Conservation (phyloP, 2,888 invertebrate species). For the Diadromus collaris region DNA sequence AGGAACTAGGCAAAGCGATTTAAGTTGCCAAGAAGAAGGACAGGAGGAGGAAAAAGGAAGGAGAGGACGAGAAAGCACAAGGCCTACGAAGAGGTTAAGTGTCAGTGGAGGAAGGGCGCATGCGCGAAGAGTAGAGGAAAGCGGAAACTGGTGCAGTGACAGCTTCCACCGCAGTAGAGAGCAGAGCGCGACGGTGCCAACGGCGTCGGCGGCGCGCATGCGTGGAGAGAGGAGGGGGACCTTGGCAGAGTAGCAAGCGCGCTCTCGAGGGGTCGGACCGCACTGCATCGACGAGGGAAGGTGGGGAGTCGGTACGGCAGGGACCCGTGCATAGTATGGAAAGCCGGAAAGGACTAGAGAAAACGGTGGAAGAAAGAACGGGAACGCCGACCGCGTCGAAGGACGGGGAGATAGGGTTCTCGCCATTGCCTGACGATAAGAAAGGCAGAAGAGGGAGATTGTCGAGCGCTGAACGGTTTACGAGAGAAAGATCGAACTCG, state of each 20-base stretch:
- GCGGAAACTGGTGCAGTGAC: too few species aligned
- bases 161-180: too few species aligned
- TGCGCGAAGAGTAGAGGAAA: background rate
- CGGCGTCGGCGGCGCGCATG: background rate
- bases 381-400: too few species aligned
- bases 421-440: background rate
- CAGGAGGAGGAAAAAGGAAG: background rate
- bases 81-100: background rate
- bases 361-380: background rate
- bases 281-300: background rate
- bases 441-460: background rate
- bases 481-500: background rate
- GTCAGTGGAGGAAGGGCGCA: background rate
- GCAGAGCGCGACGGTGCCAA: too few species aligned
- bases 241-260: background rate
- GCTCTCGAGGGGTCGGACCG: background rate
- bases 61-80: background rate
- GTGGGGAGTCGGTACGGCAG: background rate
- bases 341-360: background rate
- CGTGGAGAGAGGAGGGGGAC: background rate
- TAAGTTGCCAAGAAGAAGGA: slow-evolving; percentile 1
- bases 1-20: background rate
- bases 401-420: background rate
- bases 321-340: background rate
- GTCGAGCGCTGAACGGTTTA: slow-evolving; percentile 1